Conservation (phyloP, 1,140 invertebrate genomes). For the Procambarus clarkii region DNA sequence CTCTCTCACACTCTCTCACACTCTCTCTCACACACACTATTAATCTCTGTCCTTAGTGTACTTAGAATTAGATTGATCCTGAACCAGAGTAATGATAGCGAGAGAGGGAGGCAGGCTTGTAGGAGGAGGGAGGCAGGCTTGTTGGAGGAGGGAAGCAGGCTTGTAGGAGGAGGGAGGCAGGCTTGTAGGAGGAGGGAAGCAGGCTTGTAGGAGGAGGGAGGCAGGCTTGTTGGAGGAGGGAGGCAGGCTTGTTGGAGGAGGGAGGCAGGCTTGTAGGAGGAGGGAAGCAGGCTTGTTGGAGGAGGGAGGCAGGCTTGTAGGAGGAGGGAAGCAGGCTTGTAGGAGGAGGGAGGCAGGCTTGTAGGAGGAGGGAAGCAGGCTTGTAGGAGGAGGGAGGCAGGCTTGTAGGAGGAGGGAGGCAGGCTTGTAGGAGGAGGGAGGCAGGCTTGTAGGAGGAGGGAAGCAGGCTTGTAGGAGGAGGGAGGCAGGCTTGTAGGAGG, state of each 20-base stretch:
- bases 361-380: background rate
- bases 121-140: background rate
- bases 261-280: too few relatives aligned
- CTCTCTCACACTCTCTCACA: conserved; percentile 17
- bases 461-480: background rate
- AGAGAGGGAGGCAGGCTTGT: too few relatives aligned
- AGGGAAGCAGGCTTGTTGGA: background rate
- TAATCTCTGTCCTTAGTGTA: background rate
- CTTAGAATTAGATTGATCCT: too few relatives aligned
- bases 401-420: too few relatives aligned
- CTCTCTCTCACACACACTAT: conserved; percentile 7
- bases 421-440: background rate
- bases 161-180: background rate
- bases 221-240: too few relatives aligned
- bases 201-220: background rate
- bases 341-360: background rate
- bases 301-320: background rate
- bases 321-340: background rate
- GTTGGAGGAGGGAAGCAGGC: background rate
- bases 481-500: too few relatives aligned
- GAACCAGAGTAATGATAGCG: too few relatives aligned
- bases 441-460: too few relatives aligned
- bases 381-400: background rate
- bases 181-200: background rate
- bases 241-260: background rate